Evolutionary conservation across 2,113 vertebrate species (phyloP).

Genomic region (Nycticorax nycticorax): DNA sequence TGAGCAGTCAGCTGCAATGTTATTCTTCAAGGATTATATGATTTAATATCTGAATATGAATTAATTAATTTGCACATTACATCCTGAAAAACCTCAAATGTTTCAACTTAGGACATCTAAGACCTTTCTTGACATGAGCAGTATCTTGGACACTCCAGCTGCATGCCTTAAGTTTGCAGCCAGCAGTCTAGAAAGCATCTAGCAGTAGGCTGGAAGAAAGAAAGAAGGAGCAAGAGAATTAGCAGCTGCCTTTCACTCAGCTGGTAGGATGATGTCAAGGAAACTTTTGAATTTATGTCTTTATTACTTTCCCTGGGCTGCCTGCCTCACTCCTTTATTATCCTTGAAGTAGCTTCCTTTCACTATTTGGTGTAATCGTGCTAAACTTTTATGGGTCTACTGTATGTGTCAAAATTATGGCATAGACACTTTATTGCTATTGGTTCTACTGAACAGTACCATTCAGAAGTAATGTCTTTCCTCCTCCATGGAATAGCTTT

Average conservation of each 20-base stretch:
- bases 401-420: background rate
- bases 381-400: background rate
- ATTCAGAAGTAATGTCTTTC: background rate
- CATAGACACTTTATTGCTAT: background rate
- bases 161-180: background rate
- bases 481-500: background rate
- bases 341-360: background rate
- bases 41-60: background rate
- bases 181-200: background rate
- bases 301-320: background rate
- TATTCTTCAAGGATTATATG: background rate
- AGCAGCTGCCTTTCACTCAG: accelerated
- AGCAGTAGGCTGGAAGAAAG: background rate
- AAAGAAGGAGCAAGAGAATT: background rate
- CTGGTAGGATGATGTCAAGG: background rate
- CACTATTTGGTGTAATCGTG: background rate
- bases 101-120: background rate
- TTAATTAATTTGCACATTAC: background rate
- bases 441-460: background rate
- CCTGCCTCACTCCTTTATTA: background rate
- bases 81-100: background rate
- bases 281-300: accelerated
- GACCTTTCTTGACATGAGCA: background rate
- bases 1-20: background rate
- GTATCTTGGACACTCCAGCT: background rate